Evolutionary conservation across 2,113 vertebrate genomes (phyloP).

Genomic region (Cavia porcellus): DNA sequence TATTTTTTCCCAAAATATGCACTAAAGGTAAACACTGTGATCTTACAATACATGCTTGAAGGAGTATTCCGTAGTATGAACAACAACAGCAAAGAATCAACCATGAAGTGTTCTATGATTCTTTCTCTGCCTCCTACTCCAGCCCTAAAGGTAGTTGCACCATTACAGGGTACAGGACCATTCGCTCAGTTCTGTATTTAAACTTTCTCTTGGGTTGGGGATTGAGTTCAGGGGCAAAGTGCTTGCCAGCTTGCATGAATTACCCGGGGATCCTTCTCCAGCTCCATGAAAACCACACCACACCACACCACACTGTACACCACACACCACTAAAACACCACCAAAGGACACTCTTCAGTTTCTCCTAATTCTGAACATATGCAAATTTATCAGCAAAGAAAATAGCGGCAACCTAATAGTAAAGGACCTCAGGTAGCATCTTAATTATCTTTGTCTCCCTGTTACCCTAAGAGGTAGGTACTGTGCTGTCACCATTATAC

Average conservation of each 20-base stretch:
- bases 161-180: neutral
- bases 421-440: neutral
- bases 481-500: neutral
- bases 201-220: neutral
- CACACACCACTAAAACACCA: neutral
- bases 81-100: neutral
- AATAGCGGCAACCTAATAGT: neutral
- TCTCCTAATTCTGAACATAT: neutral
- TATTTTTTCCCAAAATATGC: slow-evolving; percentile 5
- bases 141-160: neutral
- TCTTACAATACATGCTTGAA: neutral
- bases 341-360: neutral
- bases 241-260: neutral
- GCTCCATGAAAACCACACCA: neutral
- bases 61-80: neutral
- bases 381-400: neutral
- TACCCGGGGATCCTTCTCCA: neutral
- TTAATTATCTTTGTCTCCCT: neutral
- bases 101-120: neutral
- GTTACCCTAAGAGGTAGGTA: neutral
- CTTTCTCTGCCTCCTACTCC: fast-evolving
- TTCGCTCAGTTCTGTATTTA: neutral
- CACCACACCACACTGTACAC: neutral
- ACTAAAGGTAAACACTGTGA: neutral
- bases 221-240: neutral